A percentile compares a stretch with the other conserved stretches of the same genome.
These are phyloP conservation scores for Acanthosepion lycidas DNA, from an alignment of 2,888 invertebrate species.

Conservation along the genomic window DNA sequence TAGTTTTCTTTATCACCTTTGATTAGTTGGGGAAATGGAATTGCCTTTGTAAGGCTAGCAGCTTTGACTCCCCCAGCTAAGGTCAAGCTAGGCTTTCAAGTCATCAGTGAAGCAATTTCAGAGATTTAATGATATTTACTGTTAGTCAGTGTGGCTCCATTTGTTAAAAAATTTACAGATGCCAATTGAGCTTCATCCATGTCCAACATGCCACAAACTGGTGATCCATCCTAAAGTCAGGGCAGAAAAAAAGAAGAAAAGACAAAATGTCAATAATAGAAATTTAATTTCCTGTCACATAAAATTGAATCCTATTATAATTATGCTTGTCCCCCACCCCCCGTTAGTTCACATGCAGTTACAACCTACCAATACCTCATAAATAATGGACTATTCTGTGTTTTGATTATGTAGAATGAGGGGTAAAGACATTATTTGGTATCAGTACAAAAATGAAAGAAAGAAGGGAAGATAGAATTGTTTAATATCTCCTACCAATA, in stretches of 20 bases:
- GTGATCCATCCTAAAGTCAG: conserved; percentile 12
- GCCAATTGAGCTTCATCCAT: conserved; percentile 40
- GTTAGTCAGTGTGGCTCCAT: conserved; percentile 42
- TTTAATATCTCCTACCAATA: too few species aligned
- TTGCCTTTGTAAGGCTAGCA: background rate
- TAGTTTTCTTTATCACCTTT: background rate
- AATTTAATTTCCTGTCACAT: background rate
- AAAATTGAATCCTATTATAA: background rate
- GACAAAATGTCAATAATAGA: background rate
- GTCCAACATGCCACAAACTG: conserved; percentile 47
- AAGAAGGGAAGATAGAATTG: too few species aligned
- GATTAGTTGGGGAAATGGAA: background rate
- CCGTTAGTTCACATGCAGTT: too few species aligned
- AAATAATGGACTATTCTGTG: too few species aligned
- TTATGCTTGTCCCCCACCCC: too few species aligned
- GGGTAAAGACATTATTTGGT: too few species aligned
- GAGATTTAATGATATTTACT: conserved; percentile 44
- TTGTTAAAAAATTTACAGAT: conserved; percentile 35
- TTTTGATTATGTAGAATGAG: too few species aligned
- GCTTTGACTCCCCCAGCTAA: background rate
- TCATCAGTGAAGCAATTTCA: background rate
- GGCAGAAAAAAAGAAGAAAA: background rate
- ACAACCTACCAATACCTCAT: too few species aligned
- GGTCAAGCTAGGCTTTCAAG: background rate
- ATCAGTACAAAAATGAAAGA: too few species aligned